A percentile compares a stretch with the other conserved stretches of the same genome.
phyloP scores from a whole-genome alignment of 2,797 vertebrate species.

The Luscinia luscinia region DNA sequence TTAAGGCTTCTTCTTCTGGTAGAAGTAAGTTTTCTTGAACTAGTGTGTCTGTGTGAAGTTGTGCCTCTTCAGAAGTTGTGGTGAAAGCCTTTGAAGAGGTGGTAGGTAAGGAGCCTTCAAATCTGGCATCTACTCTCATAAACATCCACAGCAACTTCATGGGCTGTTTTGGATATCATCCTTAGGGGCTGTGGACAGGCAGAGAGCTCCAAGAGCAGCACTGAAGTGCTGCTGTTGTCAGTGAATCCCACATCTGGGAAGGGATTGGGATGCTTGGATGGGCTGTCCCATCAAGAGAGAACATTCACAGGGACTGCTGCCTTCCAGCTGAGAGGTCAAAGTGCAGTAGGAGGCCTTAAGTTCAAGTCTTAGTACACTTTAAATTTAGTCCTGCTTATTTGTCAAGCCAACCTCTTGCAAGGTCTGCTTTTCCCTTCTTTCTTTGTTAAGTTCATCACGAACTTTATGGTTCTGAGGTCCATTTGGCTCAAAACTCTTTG shows the following conservation, averaged over 20 bases:
- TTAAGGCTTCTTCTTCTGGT: not conserved
- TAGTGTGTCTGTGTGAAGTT: not conserved
- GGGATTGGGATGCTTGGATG: not conserved
- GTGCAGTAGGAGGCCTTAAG: not conserved
- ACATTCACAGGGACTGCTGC: not conserved
- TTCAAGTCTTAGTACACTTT: not conserved
- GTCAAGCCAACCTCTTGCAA: not conserved
- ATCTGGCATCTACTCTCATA: not conserved
- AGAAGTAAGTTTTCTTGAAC: not conserved
- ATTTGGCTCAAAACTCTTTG: not conserved
- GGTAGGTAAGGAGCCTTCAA: not conserved
- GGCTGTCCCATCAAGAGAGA: not conserved
- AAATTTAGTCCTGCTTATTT: not conserved
- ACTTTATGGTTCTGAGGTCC: not conserved
- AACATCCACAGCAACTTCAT: not conserved
- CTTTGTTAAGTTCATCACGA: rapidly evolving
- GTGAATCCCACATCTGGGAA: not conserved
- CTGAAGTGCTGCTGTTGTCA: not conserved
- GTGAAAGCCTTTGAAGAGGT: constrained; percentile 21
- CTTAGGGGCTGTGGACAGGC: rapidly evolving
- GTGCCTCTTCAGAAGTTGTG: not conserved
- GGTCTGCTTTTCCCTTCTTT: not conserved
- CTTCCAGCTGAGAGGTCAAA: not conserved
- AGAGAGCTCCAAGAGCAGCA: not conserved
- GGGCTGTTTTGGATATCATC: not conserved